A percentile compares a stretch with the other conserved stretches of the same genome.
These are phyloP conservation scores for Hololepta plana DNA, from an alignment of 2,888 invertebrate species.

Conservation along the genomic window DNA sequence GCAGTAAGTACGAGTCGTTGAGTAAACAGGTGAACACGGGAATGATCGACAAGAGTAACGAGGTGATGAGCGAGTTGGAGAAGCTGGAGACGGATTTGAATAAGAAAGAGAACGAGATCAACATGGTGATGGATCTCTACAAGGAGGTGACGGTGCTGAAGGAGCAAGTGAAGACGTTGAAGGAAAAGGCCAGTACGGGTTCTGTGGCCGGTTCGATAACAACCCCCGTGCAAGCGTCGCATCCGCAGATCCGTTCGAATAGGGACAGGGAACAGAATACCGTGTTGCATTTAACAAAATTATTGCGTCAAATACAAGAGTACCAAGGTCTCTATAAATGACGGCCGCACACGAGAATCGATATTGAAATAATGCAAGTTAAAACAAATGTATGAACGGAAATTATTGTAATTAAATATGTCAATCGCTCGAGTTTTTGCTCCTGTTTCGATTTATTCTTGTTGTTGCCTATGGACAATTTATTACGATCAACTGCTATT, in stretches of 20 bases:
- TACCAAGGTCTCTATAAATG: conserved; percentile 17
- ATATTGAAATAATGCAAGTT: too few relatives aligned
- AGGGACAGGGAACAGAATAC: conserved; percentile 9
- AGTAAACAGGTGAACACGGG: neutral
- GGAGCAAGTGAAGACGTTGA: conserved; percentile 22
- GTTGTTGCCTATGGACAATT: too few relatives aligned
- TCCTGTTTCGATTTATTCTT: too few relatives aligned
- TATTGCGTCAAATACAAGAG: conserved; percentile 24
- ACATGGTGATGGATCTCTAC: conserved; percentile 25
- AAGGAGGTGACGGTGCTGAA: conserved; percentile 26
- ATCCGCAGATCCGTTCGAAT: neutral
- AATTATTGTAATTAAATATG: too few relatives aligned
- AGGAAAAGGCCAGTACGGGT: conserved; percentile 17
- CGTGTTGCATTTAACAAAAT: conserved; percentile 23
- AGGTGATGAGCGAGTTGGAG: conserved; percentile 19
- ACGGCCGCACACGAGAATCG: too few relatives aligned
- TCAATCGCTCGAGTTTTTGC: too few relatives aligned
- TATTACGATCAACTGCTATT: too few relatives aligned
- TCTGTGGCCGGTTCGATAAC: too few relatives aligned
- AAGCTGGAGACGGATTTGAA: conserved; percentile 20
- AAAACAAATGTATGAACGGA: too few relatives aligned
- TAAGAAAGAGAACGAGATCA: conserved; percentile 27
- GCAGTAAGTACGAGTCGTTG: conserved; percentile 7
- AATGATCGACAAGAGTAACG: conserved; percentile 6
- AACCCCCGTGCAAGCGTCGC: too few relatives aligned